Evolutionary conservation across 2,113 vertebrate genomes (phyloP).

Genomic region (Patagioenas fasciata): DNA sequence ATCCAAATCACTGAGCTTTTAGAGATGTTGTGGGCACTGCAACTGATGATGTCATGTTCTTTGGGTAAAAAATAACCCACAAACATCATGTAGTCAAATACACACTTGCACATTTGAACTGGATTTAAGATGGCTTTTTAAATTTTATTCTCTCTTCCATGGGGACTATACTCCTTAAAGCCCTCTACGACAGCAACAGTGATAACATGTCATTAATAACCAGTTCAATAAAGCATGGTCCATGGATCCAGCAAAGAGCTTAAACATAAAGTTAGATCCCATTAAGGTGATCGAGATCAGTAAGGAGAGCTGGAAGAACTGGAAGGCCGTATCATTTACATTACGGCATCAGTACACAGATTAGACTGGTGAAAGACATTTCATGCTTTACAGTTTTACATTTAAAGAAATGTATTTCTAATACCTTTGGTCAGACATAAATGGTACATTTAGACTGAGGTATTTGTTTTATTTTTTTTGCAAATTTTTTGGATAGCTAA

Average conservation of each 20-base stretch:
- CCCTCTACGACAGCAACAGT: background rate
- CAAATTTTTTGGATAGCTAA: background rate
- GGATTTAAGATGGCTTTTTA: background rate
- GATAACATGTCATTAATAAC: background rate
- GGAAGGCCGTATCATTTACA: background rate
- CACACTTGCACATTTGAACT: background rate
- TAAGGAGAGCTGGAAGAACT: background rate
- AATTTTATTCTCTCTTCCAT: background rate
- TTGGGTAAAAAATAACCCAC: background rate
- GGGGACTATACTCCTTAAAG: background rate
- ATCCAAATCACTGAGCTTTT: background rate
- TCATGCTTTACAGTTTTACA: background rate
- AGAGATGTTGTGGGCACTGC: background rate
- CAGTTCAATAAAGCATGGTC: background rate
- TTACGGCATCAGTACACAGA: background rate
- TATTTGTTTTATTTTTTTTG: background rate
- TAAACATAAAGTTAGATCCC: background rate
- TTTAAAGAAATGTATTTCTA: background rate
- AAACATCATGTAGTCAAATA: background rate
- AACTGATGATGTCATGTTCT: background rate
- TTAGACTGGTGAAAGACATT: background rate
- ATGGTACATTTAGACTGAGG: background rate
- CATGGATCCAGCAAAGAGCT: background rate
- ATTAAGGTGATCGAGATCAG: background rate
- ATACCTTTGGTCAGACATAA: background rate